phyloP scores from a whole-genome alignment of 2,113 vertebrate genomes.

The Mormoops blainvillei region DNA sequence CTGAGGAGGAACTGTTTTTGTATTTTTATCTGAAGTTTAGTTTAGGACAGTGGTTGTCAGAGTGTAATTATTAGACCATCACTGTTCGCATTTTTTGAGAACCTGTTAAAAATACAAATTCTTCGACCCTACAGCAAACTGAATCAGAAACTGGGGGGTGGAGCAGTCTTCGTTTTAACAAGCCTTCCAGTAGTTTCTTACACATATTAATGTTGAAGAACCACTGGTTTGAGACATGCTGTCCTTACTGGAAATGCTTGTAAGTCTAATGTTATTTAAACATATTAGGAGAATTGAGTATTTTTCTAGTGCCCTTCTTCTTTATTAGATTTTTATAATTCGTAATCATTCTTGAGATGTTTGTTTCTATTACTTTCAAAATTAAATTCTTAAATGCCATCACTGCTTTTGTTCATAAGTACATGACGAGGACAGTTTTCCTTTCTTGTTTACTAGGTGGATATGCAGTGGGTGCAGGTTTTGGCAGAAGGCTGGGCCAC shows the following conservation, averaged over 20 bases:
- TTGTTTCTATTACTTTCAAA: background rate
- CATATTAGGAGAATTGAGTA: background rate
- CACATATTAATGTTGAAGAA: background rate
- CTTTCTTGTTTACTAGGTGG: slow-evolving; percentile 84
- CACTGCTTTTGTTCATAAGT: background rate
- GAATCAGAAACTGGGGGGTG: background rate
- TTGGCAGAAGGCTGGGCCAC: slow-evolving; percentile 99
- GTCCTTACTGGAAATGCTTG: background rate
- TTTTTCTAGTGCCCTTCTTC: background rate
- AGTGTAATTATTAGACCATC: background rate
- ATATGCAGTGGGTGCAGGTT: slow-evolving; percentile 99
- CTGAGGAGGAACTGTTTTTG: background rate
- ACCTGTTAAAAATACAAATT: background rate
- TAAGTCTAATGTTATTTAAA: background rate
- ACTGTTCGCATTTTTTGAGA: background rate
- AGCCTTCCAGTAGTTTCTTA: background rate
- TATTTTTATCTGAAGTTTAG: background rate
- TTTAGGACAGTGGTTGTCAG: background rate
- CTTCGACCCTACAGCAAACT: background rate
- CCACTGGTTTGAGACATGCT: background rate
- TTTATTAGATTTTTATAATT: background rate
- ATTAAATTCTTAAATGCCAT: background rate
- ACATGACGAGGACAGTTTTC: background rate
- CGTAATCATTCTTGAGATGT: background rate
- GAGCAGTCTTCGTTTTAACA: background rate